Percentiles rank a stretch among this genome's conserved stretches.
Conservation (phyloP, 2,888 invertebrate species). For the Fragum fragum region DNA sequence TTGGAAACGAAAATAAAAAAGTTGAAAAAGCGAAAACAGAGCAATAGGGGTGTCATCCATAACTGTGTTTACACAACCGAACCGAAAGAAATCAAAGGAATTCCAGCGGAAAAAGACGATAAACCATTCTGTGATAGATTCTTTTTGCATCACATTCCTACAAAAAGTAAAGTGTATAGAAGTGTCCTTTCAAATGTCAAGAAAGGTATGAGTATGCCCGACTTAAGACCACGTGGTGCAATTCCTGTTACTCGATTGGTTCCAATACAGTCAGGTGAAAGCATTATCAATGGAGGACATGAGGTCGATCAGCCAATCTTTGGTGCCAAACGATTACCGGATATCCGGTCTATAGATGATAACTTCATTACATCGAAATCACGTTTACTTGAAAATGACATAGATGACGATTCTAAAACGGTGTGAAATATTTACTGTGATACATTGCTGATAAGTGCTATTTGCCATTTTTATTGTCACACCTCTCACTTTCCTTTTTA, state of each 20-base stretch:
- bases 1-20: conserved; percentile 67
- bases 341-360: conserved; percentile 56
- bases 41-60: conserved; percentile 44
- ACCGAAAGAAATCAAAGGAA: conserved; percentile 65
- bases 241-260: conserved; percentile 17
- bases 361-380: conserved; percentile 51
- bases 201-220: conserved; percentile 63
- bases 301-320: background rate
- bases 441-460: too few relatives aligned
- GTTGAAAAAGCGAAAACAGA: conserved; percentile 36
- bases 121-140: conserved; percentile 78
- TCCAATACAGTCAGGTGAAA: conserved; percentile 20
- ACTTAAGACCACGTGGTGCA: conserved; percentile 43
- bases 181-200: conserved; percentile 51
- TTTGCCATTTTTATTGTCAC: too few relatives aligned
- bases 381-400: conserved; percentile 48
- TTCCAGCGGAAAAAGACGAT: conserved; percentile 71
- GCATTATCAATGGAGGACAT: background rate
- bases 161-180: conserved; percentile 73
- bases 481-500: too few relatives aligned
- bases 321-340: conserved; percentile 37
- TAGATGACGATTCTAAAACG: conserved; percentile 63
- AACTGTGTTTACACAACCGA: conserved; percentile 69
- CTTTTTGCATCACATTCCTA: conserved; percentile 78
- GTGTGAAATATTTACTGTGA: conserved; percentile 44